A percentile compares a stretch with the other conserved stretches of the same genome.
Conservation (phyloP, 2,113 vertebrate genomes). For the Proterorhinus semilunaris region DNA sequence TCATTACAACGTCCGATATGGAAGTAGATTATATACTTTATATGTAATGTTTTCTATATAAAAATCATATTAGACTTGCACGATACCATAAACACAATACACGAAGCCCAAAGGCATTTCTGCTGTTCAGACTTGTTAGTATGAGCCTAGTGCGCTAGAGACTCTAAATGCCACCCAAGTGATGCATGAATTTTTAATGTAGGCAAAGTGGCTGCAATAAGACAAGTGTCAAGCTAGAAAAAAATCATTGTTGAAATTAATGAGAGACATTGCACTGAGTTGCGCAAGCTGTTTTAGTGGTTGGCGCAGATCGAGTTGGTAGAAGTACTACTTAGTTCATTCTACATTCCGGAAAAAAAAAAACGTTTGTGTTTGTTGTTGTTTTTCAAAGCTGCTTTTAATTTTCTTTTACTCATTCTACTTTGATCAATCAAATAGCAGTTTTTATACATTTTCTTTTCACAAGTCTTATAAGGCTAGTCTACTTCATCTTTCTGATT, state of each 20-base stretch:
- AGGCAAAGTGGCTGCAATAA: constrained; percentile 66
- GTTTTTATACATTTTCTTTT: neutral
- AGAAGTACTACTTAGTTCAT: too few relatives aligned
- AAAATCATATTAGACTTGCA: too few relatives aligned
- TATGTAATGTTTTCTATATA: too few relatives aligned
- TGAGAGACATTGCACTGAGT: neutral
- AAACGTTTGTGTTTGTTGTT: too few relatives aligned
- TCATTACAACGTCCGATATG: too few relatives aligned
- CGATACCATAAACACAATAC: constrained; percentile 70
- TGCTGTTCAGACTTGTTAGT: constrained; percentile 76
- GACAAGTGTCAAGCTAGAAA: constrained; percentile 59
- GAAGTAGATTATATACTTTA: too few relatives aligned
- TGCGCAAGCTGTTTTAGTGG: too few relatives aligned
- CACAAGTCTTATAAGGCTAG: neutral
- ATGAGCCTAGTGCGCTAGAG: constrained; percentile 60
- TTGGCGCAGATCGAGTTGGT: too few relatives aligned
- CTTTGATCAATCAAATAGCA: too few relatives aligned
- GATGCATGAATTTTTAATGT: constrained; percentile 75
- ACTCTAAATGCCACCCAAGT: constrained; percentile 72
- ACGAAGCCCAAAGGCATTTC: constrained; percentile 57
- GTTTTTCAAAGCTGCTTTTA: too few relatives aligned
- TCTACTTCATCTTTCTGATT: neutral
- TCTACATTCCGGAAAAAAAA: too few relatives aligned
- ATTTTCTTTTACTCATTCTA: too few relatives aligned
- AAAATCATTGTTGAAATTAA: constrained; percentile 29